Evolutionary conservation across 2,113 vertebrate species (phyloP).

Genomic region (Poicephalus gulielmi): DNA sequence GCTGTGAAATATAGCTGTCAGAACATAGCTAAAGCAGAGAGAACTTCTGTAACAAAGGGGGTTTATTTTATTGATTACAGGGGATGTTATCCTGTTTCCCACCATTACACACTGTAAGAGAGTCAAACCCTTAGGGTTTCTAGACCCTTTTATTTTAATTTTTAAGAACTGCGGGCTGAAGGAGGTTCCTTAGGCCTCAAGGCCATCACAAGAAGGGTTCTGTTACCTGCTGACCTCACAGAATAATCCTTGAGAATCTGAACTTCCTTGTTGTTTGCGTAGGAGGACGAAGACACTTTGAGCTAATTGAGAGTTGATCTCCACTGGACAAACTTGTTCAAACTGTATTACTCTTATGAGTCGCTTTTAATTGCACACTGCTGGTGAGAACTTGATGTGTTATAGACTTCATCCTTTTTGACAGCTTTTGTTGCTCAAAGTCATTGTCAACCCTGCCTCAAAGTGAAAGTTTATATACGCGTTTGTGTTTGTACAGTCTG

Average conservation of each 20-base stretch:
- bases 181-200: slow-evolving; percentile 6
- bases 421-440: slow-evolving; percentile 72
- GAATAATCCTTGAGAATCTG: neutral
- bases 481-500: slow-evolving; percentile 71
- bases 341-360: slow-evolving; percentile 65
- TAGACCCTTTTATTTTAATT: neutral
- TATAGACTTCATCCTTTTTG: slow-evolving; percentile 68
- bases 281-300: slow-evolving; percentile 32
- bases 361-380: slow-evolving; percentile 74
- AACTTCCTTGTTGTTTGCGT: slow-evolving; percentile 31
- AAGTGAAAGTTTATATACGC: slow-evolving; percentile 71
- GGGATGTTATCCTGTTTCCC: neutral
- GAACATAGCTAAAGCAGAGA: neutral
- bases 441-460: slow-evolving; percentile 71
- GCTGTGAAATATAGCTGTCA: neutral
- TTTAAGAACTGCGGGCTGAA: neutral
- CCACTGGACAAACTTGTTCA: slow-evolving; percentile 68
- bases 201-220: slow-evolving; percentile 8
- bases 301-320: slow-evolving; percentile 56
- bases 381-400: slow-evolving; percentile 68
- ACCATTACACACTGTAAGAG: neutral
- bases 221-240: neutral
- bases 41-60: neutral
- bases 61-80: slow-evolving; percentile 33
- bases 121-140: neutral